Conservation (phyloP, 2,113 vertebrate species). For the Tricholaema leucomelas region DNA sequence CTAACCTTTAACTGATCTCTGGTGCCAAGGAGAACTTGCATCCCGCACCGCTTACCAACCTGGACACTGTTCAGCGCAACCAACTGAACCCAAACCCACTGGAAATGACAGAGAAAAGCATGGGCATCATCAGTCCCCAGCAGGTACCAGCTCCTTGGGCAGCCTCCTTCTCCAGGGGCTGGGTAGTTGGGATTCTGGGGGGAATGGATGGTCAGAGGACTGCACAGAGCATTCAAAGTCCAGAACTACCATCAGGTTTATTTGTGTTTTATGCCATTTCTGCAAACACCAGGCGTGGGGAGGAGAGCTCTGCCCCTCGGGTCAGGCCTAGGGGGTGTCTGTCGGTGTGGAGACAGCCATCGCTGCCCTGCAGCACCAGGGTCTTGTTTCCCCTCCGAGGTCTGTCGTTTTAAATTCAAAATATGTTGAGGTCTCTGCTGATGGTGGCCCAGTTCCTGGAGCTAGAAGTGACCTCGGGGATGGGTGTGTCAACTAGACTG, state of each 20-base stretch:
- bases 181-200: neutral
- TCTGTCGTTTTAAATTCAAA: neutral
- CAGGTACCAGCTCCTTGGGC: neutral
- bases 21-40: conserved; percentile 36
- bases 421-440: neutral
- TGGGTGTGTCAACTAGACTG: neutral
- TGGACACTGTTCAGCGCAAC: neutral
- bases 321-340: neutral
- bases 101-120: neutral
- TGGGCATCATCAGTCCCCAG: neutral
- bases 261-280: neutral
- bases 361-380: neutral
- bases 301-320: neutral
- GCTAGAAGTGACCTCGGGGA: neutral
- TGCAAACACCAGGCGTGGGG: neutral
- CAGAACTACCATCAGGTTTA: neutral
- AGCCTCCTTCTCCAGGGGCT: neutral
- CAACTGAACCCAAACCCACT: neutral
- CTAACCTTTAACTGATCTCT: conserved; percentile 55
- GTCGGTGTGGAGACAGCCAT: rapidly evolving
- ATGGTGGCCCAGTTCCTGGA: neutral
- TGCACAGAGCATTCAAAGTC: neutral
- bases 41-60: conserved; percentile 13
- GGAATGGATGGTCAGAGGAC: neutral
- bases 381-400: neutral